A percentile compares a stretch with the other conserved stretches of the same genome.
Evolutionary conservation across 2,113 vertebrate species (phyloP).

Genomic region (Boulengeromyrus knoepffleri): DNA sequence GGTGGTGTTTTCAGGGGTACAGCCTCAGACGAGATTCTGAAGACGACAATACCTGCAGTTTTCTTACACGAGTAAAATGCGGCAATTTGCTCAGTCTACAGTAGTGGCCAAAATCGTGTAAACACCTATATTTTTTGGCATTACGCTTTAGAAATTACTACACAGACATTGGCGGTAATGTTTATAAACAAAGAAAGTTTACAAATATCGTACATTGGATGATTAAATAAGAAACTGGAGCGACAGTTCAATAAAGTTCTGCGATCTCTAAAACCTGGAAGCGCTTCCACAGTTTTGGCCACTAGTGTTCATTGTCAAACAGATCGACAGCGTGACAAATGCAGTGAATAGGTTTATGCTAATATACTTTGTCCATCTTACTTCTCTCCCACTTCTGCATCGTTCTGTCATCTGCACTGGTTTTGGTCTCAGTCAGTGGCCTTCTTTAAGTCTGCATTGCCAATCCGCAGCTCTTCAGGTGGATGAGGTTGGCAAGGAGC

Average conservation of each 20-base stretch:
- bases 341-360: background rate
- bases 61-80: background rate
- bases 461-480: background rate
- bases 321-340: background rate
- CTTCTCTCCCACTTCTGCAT: background rate
- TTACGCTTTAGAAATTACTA: background rate
- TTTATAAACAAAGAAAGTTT: background rate
- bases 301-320: background rate
- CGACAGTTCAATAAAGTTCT: background rate
- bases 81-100: too few species aligned
- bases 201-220: background rate
- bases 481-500: background rate
- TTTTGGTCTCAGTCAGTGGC: background rate
- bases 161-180: background rate
- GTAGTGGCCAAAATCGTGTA: background rate
- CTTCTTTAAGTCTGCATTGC: background rate
- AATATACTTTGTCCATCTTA: background rate
- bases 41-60: background rate
- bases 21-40: background rate
- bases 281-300: background rate
- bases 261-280: background rate
- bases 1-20: background rate
- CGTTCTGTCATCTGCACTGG: background rate
- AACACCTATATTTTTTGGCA: background rate
- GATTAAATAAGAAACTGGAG: background rate